These are phyloP conservation scores for Drosophila busckii DNA, from an alignment of 1,140 invertebrate genomes.

Conservation along the genomic window DNA sequence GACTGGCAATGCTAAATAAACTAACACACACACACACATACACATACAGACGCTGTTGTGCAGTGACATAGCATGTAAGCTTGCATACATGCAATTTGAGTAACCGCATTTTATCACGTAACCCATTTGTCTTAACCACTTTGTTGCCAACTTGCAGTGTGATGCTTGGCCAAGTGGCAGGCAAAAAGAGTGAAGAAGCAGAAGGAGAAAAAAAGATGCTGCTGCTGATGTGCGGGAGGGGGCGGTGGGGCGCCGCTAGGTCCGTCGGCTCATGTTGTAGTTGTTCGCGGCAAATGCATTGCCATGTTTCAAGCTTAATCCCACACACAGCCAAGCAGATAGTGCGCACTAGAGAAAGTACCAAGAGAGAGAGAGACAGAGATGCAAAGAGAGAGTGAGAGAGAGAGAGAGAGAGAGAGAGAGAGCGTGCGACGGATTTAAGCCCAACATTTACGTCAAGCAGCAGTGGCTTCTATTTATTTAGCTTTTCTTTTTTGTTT, in stretches of 20 bases:
- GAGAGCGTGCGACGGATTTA: constrained; percentile 55
- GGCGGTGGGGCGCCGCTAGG: constrained; percentile 1
- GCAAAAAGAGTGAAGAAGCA: constrained; percentile 17
- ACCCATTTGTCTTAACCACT: constrained; percentile 78
- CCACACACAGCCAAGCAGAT: constrained; percentile 17
- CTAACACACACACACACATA: constrained; percentile 22
- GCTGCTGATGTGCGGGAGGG: background rate
- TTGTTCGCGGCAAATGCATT: constrained; percentile 60
- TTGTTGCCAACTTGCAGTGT: constrained; percentile 76
- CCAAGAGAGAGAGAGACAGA: constrained; percentile 15
- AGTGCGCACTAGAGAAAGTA: too few relatives aligned
- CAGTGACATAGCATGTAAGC: constrained; percentile 59
- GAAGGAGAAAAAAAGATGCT: background rate
- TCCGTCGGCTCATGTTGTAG: constrained; percentile 20
- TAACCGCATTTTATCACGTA: constrained; percentile 79
- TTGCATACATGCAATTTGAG: constrained; percentile 77
- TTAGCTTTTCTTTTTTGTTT: constrained; percentile 2
- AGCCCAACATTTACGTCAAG: constrained; percentile 74
- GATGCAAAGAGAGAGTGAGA: constrained; percentile 3
- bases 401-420: constrained; percentile 10
- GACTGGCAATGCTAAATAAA: constrained; percentile 68
- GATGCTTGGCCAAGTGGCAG: constrained; percentile 70
- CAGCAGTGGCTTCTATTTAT: constrained; percentile 42
- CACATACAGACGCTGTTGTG: constrained; percentile 26
- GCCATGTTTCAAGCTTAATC: constrained; percentile 75